Base-by-base conservation (phyloP, 2,797 vertebrate species). In the Microctenopoma stevenorrisi region DNA sequence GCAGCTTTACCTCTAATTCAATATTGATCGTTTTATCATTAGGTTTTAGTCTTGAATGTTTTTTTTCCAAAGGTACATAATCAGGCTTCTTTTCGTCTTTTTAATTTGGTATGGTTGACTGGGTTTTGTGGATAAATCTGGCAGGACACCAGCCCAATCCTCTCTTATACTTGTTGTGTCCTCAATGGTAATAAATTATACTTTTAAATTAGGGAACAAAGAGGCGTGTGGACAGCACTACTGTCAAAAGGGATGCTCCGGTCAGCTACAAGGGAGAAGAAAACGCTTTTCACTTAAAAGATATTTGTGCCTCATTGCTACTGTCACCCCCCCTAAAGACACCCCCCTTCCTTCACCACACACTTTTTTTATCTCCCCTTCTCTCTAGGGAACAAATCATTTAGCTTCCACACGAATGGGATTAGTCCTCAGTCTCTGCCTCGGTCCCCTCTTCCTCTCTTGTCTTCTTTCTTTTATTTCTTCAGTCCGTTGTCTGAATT, bases 361-460 rank as follows among this genome's bases (percentile, higher is more conserved):
- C 46, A 15, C 68, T 68, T 64, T 68, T 82, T 78, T 72, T 63
- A 72, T 65, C 62, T 66, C 44, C 55, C 62, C 62, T 43, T 71
- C 69, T 74, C 66, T 65, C 57, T 61, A 59, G 83, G 87, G 91
- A 92, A 89, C 89, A 90, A 89, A 92, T 92, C 83, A 83, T 86
- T 90, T 88, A 74, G 78, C 74, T 82, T 68, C 68, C 76, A 74
- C 52, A 33, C 72, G 88, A 91, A 90, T 81, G 71, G 78, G 87
- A 90, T 93, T 92, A 90, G 65, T 51, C 78, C 48, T 51, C 68
- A 38, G 77, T 74, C 68, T 73, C 63, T 64, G 33, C 49, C 79
- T 76, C 47, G 63, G 59, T 62, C 49, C 59, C 66, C 62, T 37
- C 56, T 51, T 33, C 47, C 53, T 46, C 56, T 47, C 64, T 69